phyloP scores from a whole-genome alignment of 1,140 invertebrate species.

The Microplitis demolitor region DNA sequence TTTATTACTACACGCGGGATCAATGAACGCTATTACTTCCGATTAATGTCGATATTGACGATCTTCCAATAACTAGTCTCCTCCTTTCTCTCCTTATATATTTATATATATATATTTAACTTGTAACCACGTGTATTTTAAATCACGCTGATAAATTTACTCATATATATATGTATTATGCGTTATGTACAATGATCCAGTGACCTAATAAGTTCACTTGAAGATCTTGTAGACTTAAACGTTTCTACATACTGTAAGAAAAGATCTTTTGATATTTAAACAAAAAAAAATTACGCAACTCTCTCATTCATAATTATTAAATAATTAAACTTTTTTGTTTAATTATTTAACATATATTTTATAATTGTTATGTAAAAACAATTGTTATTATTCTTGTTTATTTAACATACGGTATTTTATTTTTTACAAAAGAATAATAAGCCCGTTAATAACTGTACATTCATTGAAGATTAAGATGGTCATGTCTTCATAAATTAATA shows the following conservation, averaged over 20 bases:
- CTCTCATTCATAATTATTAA: conserved; percentile 2
- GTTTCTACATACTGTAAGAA: conserved; percentile 1
- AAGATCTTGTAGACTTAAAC: background rate
- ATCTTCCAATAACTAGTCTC: conserved; percentile 22
- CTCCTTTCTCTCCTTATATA: conserved; percentile 32
- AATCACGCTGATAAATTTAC: background rate
- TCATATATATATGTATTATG: conserved; percentile 3
- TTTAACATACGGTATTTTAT: too few species aligned
- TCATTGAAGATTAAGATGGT: too few species aligned
- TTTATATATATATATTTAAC: conserved; percentile 7
- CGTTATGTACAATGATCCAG: conserved; percentile 38
- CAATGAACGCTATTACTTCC: conserved; percentile 25
- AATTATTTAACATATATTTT: too few species aligned
- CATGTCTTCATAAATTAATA: too few species aligned
- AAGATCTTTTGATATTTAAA: background rate
- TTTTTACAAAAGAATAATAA: too few species aligned
- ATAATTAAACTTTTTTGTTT: too few species aligned
- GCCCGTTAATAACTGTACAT: too few species aligned
- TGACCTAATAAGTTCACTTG: conserved; percentile 38
- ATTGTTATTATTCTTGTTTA: too few species aligned
- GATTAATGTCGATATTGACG: conserved; percentile 16
- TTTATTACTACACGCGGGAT: conserved; percentile 3
- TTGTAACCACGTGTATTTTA: background rate
- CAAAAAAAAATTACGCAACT: conserved; percentile 15
- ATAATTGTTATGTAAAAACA: too few species aligned